Evolutionary conservation across 1,140 invertebrate species (phyloP), one percentile per base, ranked within the genome.

Genomic region (Episyrphus balteatus): DNA sequence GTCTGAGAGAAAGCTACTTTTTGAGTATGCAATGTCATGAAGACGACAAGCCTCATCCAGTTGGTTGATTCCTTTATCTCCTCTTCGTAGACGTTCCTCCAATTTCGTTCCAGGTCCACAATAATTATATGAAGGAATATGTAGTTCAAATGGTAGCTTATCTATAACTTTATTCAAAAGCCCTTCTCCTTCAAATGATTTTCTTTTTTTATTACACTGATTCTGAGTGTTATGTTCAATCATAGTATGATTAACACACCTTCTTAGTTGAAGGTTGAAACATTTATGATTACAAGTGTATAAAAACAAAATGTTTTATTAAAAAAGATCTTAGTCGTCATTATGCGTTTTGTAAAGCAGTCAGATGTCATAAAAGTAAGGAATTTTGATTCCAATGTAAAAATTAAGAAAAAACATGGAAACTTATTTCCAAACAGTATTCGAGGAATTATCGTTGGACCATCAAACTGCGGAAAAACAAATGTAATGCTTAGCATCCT

Each of bases 71-170:
- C 56, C 55, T 12, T 15, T 17, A 55, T 64, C 53, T 36, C 54
- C 53, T 52, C 57, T 46, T 17, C 18, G 44, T 45, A 61, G 47
- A 41, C 56, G 31, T 49, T 55, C 58, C 19, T 53, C 14, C 49
- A 73, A 47, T 53, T 68, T 70, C 10, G 69, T 73, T 30, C 64
- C 65, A 15, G 68, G 65, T 10, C 68, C 69, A 44, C 70, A 72
- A 48, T 56, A 71, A 32, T 62, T 51, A 61, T 68, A 73, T 30
- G 60, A 61, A 9, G 68, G 69, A n/a, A 71, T 44, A 55, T 73
- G 62, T 42, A 70, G 31, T 58, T 74, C 70, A 36, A 66, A 46
- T 12, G 68, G 65, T 34, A 72, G 44, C 32, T 61, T 61, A 55
- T 72, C 63, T 12, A 70, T 69, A 9, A 61, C 17, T 43, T 19